These are phyloP conservation scores for Thripadectes ignobilis DNA, from an alignment of 2,797 vertebrate genomes.

Conservation along the genomic window DNA sequence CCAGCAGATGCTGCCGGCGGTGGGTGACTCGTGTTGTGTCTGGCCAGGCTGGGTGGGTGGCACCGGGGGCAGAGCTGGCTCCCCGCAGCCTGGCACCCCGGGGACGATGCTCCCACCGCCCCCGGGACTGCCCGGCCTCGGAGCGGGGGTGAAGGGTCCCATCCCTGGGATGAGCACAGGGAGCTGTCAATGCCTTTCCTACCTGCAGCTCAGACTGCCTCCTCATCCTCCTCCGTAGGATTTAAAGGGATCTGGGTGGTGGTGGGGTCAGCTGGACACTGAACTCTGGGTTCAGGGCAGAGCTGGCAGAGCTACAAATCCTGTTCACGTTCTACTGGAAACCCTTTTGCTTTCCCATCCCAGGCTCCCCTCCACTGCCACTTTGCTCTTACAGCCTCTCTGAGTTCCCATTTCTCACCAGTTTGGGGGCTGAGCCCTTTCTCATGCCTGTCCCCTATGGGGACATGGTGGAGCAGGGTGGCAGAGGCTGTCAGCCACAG, in stretches of 20 bases:
- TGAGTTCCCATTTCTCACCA: fast-evolving
- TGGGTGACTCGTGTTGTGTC: background rate
- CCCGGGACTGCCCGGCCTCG: fast-evolving
- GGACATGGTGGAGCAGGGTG: fast-evolving
- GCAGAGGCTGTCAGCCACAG: background rate
- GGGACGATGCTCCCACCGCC: background rate
- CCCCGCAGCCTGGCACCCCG: fast-evolving
- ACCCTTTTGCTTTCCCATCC: background rate
- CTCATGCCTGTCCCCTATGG: fast-evolving
- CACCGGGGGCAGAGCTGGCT: background rate
- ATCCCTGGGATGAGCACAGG: background rate
- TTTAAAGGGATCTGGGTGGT: background rate
- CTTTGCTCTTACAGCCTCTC: background rate
- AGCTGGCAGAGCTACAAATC: background rate
- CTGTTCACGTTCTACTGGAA: background rate
- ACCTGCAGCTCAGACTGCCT: background rate
- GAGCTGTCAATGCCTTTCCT: background rate
- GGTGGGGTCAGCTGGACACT: background rate
- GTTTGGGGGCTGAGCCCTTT: fast-evolving
- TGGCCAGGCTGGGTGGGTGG: background rate
- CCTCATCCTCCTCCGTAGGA: background rate
- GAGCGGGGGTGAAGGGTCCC: background rate
- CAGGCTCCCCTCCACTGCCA: background rate
- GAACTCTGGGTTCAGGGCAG: background rate
- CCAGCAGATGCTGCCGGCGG: background rate